Conservation (phyloP, 2,797 vertebrate genomes). For the Linurgus olivaceus region DNA sequence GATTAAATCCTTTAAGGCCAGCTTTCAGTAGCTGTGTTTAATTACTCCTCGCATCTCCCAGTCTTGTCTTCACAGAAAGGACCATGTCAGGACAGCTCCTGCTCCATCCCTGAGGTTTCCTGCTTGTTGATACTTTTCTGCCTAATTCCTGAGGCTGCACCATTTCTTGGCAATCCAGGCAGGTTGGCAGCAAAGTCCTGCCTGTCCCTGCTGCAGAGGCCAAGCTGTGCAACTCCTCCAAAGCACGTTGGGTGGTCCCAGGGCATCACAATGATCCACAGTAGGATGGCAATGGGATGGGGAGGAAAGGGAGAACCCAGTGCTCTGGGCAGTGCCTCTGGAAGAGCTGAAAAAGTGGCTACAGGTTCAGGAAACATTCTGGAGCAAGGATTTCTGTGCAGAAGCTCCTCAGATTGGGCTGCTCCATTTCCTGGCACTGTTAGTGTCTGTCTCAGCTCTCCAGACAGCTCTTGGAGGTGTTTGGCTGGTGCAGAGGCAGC, state of each 20-base stretch:
- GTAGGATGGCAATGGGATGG: accelerated
- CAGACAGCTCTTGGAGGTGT: neutral
- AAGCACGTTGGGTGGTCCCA: accelerated
- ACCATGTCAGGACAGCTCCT: neutral
- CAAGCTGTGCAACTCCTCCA: accelerated
- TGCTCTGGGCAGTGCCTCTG: neutral
- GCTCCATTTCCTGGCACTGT: neutral
- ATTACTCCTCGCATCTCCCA: neutral
- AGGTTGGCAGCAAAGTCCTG: neutral
- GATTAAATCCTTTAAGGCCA: neutral
- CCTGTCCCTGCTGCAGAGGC: neutral
- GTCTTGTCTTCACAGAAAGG: neutral
- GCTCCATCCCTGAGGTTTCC: neutral
- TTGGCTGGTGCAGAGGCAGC: neutral
- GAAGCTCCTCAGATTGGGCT: neutral
- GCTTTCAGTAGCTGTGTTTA: neutral
- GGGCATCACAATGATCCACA: neutral
- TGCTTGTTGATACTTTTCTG: neutral
- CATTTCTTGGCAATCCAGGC: neutral
- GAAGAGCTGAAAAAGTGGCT: neutral
- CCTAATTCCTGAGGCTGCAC: neutral
- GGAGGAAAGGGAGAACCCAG: neutral
- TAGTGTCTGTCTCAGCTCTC: neutral
- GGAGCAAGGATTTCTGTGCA: neutral
- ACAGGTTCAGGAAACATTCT: neutral